phyloP scores from a whole-genome alignment of 1,140 invertebrate genomes.

The Zaprionus kolodkinae region DNA sequence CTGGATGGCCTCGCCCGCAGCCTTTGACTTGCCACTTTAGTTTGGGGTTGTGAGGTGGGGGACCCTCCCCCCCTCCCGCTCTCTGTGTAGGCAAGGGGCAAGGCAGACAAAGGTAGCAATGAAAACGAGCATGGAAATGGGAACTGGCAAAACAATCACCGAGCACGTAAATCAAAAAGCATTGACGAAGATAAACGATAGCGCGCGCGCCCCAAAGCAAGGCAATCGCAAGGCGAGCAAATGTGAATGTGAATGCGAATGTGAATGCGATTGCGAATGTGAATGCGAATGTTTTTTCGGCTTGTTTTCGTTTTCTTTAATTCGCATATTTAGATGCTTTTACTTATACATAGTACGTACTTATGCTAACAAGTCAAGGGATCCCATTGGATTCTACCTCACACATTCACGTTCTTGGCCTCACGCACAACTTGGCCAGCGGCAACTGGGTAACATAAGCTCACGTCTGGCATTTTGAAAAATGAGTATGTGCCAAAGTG shows the following conservation, averaged over 20 bases:
- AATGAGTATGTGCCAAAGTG: slow-evolving; percentile 1
- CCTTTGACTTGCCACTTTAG: slow-evolving; percentile 64
- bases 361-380: neutral
- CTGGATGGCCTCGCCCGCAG: slow-evolving; percentile 31
- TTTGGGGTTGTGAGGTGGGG: slow-evolving; percentile 2
- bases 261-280: neutral
- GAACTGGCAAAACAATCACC: slow-evolving; percentile 47
- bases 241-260: neutral
- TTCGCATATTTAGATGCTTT: neutral
- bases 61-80: too few relatives aligned
- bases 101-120: slow-evolving; percentile 1
- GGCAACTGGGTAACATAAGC: neutral
- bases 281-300: neutral
- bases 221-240: neutral
- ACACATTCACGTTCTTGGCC: neutral
- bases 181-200: slow-evolving; percentile 59
- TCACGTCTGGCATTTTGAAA: slow-evolving; percentile 2
- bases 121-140: slow-evolving; percentile 8
- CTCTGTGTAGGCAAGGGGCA: too few relatives aligned
- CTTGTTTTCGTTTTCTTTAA: slow-evolving; percentile 1
- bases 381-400: neutral
- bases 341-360: neutral
- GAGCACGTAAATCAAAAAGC: slow-evolving; percentile 68
- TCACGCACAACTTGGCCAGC: neutral
- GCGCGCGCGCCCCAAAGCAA: neutral